A percentile compares a stretch with the other conserved stretches of the same genome.
Conservation (phyloP, 2,113 vertebrate species). For the Calonectris borealis region DNA sequence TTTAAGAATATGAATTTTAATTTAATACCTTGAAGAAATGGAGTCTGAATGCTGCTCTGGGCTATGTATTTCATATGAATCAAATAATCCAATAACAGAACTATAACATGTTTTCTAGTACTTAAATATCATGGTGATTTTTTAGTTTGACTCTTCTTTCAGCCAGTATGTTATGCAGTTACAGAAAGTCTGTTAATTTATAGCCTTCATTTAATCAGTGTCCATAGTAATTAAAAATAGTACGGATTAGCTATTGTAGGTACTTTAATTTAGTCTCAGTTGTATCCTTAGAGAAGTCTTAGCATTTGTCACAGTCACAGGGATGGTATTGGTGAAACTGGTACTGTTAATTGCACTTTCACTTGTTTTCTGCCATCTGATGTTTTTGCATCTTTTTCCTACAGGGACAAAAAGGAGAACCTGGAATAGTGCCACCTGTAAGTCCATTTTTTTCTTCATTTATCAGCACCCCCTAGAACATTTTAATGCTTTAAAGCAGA, state of each 20-base stretch:
- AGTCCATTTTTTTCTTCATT: conserved; percentile 52
- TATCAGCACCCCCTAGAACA: not conserved
- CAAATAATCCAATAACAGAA: not conserved
- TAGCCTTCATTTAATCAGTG: not conserved
- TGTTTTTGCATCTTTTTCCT: not conserved
- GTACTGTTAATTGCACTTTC: not conserved
- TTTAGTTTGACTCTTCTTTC: not conserved
- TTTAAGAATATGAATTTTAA: not conserved
- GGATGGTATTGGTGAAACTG: not conserved
- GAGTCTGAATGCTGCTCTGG: not conserved
- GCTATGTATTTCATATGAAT: not conserved
- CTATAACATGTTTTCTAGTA: not conserved
- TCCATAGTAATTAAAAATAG: not conserved
- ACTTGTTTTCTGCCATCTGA: not conserved
- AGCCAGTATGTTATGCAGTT: not conserved
- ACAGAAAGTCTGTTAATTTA: not conserved
- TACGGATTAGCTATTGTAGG: not conserved
- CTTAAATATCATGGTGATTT: not conserved
- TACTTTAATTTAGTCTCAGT: not conserved
- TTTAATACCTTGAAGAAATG: not conserved
- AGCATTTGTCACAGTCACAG: not conserved
- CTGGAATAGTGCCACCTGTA: conserved; percentile 91
- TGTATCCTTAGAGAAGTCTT: not conserved
- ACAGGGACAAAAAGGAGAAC: conserved; percentile 97
- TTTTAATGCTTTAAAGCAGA: not conserved